Evolutionary conservation across 2,888 invertebrate species (phyloP).

Genomic region (Archaeoteleia sp.): DNA sequence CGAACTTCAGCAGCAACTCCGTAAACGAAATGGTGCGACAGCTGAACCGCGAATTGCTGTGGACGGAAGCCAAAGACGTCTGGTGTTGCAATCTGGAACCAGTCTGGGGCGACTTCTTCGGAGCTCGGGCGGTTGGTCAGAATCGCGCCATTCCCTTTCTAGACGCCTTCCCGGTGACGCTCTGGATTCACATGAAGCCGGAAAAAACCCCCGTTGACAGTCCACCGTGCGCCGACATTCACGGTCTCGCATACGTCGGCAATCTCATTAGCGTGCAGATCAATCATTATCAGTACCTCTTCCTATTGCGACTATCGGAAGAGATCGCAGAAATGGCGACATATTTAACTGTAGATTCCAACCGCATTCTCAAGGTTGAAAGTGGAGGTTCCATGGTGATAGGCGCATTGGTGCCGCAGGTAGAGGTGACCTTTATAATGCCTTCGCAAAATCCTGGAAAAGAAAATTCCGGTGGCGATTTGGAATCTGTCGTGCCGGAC

Average conservation of each 20-base stretch:
- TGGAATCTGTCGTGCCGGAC: conserved; percentile 90
- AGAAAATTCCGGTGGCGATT: conserved; percentile 88
- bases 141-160: conserved; percentile 86
- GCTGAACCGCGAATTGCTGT: conserved; percentile 77
- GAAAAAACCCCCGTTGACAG: conserved; percentile 28
- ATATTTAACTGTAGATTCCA: conserved; percentile 86
- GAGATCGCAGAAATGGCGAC: conserved; percentile 86
- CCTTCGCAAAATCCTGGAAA: conserved; percentile 89
- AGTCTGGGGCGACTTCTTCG: conserved; percentile 94
- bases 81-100: conserved; percentile 94
- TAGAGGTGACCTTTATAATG: conserved; percentile 91
- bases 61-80: conserved; percentile 90
- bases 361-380: conserved; percentile 80
- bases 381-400: conserved; percentile 79
- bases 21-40: conserved; percentile 78
- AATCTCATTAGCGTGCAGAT: conserved; percentile 92
- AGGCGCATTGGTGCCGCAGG: conserved; percentile 88
- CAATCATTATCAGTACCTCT: conserved; percentile 95
- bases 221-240: conserved; percentile 80
- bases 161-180: conserved; percentile 90
- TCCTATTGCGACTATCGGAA: conserved; percentile 89
- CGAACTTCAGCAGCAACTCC: conserved; percentile 72
- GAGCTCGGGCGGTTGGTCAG: conserved; percentile 85
- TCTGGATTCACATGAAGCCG: conserved; percentile 83
- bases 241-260: conserved; percentile 87